These are phyloP conservation scores for Fopius arisanus DNA, from an alignment of 1,140 invertebrate species.

Conservation along the genomic window DNA sequence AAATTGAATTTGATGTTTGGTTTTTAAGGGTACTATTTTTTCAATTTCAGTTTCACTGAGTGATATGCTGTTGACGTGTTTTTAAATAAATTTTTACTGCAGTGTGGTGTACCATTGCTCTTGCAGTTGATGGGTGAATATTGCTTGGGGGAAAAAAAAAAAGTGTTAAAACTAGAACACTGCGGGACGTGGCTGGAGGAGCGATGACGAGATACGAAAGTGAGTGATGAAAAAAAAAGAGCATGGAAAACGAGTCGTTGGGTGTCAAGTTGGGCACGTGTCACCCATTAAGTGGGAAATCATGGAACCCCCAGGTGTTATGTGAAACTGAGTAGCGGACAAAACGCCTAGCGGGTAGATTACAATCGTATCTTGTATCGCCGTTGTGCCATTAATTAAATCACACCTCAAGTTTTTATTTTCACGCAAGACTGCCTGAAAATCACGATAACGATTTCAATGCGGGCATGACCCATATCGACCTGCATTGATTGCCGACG, in stretches of 20 bases:
- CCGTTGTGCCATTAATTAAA: slow-evolving; percentile 37
- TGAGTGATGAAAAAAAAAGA: background rate
- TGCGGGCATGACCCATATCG: background rate
- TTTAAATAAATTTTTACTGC: no score
- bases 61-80: no score
- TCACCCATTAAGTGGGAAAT: background rate
- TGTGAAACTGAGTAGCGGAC: slow-evolving; percentile 33
- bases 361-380: slow-evolving; percentile 38
- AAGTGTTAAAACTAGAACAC: background rate
- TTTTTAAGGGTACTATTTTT: no score
- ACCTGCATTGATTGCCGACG: background rate
- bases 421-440: slow-evolving; percentile 18
- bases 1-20: background rate
- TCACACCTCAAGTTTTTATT: slow-evolving; percentile 28
- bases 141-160: background rate
- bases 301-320: background rate
- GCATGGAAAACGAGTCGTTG: background rate
- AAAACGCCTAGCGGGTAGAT: slow-evolving; percentile 38
- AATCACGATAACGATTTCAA: background rate
- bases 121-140: no score
- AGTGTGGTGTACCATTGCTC: no score
- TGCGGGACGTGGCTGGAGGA: background rate
- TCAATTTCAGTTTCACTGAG: no score
- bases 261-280: background rate
- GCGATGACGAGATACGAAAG: background rate